phyloP scores from a whole-genome alignment of 2,888 invertebrate species.

The Amblyteles armatorius region DNA sequence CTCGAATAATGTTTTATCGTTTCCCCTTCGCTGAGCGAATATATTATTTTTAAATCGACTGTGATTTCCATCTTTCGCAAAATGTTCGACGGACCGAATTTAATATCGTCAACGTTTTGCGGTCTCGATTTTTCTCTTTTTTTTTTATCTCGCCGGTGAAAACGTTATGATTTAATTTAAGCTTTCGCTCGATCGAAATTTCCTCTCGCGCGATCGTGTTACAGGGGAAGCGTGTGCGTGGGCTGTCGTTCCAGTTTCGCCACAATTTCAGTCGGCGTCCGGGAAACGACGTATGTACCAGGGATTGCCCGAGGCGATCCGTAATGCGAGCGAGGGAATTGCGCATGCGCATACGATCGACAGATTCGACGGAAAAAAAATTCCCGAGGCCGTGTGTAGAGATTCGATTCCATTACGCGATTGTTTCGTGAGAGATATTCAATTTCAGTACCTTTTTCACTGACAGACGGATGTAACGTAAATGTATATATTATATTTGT shows the following conservation, averaged over 20 bases:
- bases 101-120: conserved; percentile 2
- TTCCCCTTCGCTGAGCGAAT: background rate
- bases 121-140: background rate
- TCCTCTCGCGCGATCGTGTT: background rate
- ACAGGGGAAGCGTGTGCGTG: background rate
- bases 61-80: background rate
- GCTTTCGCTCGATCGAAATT: conserved; percentile 14
- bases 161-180: conserved; percentile 11
- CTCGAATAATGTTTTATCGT: background rate
- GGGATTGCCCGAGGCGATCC: conserved; percentile 10
- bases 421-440: conserved; percentile 14
- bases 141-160: background rate
- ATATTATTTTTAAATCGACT: conserved; percentile 7
- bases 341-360: conserved; percentile 6
- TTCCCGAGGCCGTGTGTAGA: background rate
- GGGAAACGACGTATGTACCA: background rate
- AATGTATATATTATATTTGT: no score
- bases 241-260: conserved; percentile 13
- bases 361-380: background rate
- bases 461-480: background rate
- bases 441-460: background rate
- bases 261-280: conserved; percentile 2
- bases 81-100: background rate
- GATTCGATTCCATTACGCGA: conserved; percentile 14
- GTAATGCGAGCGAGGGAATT: background rate